Evolutionary conservation across 1,140 invertebrate genomes (phyloP), one percentile per base, ranked within the genome.

Genomic region (Zophobas atratus): DNA sequence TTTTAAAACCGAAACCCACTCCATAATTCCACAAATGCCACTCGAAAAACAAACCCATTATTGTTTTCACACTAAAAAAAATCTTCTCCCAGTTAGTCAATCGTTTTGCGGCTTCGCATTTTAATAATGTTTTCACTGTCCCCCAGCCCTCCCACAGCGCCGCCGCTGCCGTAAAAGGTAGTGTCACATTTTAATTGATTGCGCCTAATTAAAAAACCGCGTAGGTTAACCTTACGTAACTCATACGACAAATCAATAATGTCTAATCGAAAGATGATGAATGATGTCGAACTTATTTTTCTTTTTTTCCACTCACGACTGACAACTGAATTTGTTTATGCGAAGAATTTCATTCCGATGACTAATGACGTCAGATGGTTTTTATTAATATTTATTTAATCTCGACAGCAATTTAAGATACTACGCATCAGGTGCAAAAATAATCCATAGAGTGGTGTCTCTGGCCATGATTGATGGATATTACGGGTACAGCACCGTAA

Each of bases 381-480:
- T 51, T 51, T 51, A 2, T 51, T 2, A 8, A 20, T 51, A 51
- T 4, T 20, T 51, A 20, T 51, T 51, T 6, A 51, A 51, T 51
- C 4, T 51, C n/a, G 49, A 4, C 49, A 20, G 43, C 43, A 46
- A 46, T 46, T 51, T 51, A 20, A 51, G 49, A 51, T 51, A 51
- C 49, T 51, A 20, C 49, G 49, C 49, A 32, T 48, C 39, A 33
- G 4, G n/a, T 67, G 38, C 3, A 67, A 67, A 67, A 67, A 67
- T 4, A 3, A 39, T 67, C 39, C 38, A 67, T 67, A 1, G 20
- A 41, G 32, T 2, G 36, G 38, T 67, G 60, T 67, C 39, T 41
- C 39, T 41, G 60, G 41, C 41, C 38, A 63, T 63, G 57, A 63
- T 63, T 63, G 57, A 60, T 60, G 36, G 8, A 32, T 41, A 32